Conservation (phyloP, 2,888 invertebrate species). For the Pasiphila rectangulata region DNA sequence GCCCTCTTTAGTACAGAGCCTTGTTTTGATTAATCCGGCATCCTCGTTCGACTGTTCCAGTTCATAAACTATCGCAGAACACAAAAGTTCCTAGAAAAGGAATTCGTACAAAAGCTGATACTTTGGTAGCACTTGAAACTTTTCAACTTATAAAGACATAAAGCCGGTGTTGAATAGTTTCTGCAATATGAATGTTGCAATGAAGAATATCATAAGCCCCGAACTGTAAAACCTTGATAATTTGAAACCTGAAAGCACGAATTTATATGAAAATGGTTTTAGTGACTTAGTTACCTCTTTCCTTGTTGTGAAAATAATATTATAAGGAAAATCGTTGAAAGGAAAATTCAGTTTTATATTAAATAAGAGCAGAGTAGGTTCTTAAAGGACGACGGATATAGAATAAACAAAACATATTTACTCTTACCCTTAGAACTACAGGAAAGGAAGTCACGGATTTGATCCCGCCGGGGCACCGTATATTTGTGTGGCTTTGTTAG, state of each 20-base stretch:
- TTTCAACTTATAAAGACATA: slow-evolving; percentile 20
- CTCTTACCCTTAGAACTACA: slow-evolving; percentile 28
- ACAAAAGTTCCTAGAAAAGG: slow-evolving; percentile 19
- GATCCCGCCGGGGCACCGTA: slow-evolving; percentile 29
- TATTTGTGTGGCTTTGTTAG: slow-evolving; percentile 33
- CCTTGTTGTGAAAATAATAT: slow-evolving; percentile 22
- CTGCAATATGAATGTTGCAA: slow-evolving; percentile 14
- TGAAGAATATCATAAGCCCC: slow-evolving; percentile 1
- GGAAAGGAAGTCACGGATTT: slow-evolving; percentile 29
- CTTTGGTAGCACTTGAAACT: slow-evolving; percentile 24
- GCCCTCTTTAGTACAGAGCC: slow-evolving; percentile 26
- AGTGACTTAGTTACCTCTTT: slow-evolving; percentile 20
- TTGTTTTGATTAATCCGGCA: slow-evolving; percentile 24
- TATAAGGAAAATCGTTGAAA: slow-evolving; percentile 24
- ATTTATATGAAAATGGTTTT: slow-evolving; percentile 19
- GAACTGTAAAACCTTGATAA: slow-evolving; percentile 11
- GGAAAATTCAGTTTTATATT: slow-evolving; percentile 28
- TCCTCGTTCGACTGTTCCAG: slow-evolving; percentile 17
- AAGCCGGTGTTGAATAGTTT: slow-evolving; percentile 18
- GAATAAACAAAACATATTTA: slow-evolving; percentile 32
- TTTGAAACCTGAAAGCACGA: slow-evolving; percentile 4
- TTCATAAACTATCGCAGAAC: slow-evolving; percentile 23
- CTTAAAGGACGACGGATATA: slow-evolving; percentile 20
- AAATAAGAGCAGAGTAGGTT: slow-evolving; percentile 24
- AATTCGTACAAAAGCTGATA: slow-evolving; percentile 19